Evolutionary conservation across 2,888 invertebrate genomes (phyloP).

Genomic region (Bombylius major): DNA sequence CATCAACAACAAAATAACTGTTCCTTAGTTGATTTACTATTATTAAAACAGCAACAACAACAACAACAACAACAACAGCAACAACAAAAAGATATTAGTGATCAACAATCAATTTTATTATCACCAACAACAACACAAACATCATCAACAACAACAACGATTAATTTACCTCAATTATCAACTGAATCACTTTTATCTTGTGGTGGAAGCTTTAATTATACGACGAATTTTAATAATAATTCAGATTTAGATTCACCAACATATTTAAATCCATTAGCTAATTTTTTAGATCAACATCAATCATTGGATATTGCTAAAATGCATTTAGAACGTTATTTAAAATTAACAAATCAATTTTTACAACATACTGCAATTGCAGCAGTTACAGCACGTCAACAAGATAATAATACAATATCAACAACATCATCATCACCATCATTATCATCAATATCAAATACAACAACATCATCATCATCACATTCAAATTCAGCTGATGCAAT

Average conservation of each 20-base stretch:
- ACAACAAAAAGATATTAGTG: constrained; percentile 10
- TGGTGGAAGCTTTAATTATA: not conserved
- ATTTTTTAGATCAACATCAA: constrained; percentile 27
- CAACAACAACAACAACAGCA: constrained; percentile 7
- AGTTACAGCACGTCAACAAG: constrained; percentile 18
- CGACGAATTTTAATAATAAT: not conserved
- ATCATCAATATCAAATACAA: constrained; percentile 2
- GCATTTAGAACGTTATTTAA: constrained; percentile 27
- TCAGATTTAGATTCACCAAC: constrained; percentile 9
- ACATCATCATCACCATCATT: not conserved
- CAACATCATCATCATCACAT: constrained; percentile 8
- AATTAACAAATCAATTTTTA: constrained; percentile 27
- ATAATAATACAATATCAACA: constrained; percentile 5
- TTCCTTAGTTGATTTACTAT: constrained; percentile 14
- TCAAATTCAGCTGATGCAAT: constrained; percentile 17
- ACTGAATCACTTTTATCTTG: too few species aligned
- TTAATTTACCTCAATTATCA: not conserved
- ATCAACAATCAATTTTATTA: not conserved
- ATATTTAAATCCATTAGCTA: constrained; percentile 18
- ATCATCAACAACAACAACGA: constrained; percentile 14
- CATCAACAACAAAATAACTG: constrained; percentile 7
- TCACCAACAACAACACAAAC: constrained; percentile 9
- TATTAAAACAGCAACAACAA: constrained; percentile 18
- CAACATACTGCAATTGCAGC: constrained; percentile 23
- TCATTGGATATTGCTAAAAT: constrained; percentile 31